Conservation (phyloP, 1,140 invertebrate species). For the Cyphomyrmex costatus region DNA sequence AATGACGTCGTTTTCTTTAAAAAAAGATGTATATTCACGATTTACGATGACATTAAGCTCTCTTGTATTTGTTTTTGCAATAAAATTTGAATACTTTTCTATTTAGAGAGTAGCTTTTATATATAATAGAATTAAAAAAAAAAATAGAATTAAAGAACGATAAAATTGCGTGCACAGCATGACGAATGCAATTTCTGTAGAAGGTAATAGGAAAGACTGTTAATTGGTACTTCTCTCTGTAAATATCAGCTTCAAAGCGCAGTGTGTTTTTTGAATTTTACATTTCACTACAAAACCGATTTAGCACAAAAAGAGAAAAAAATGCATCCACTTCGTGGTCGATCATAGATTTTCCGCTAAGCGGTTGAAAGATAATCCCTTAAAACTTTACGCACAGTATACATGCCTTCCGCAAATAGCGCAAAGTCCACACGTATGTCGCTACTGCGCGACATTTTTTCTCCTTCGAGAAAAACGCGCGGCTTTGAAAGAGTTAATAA, state of each 20-base stretch:
- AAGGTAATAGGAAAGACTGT: not conserved
- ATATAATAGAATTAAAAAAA: not conserved
- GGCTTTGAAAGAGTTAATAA: slow-evolving; percentile 57
- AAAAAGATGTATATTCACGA: not conserved
- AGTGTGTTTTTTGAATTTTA: not conserved
- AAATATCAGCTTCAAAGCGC: not conserved
- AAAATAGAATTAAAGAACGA: slow-evolving; percentile 20
- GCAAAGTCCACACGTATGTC: slow-evolving; percentile 11
- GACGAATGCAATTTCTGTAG: not conserved
- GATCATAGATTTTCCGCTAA: slow-evolving; percentile 44
- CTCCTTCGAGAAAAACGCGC: slow-evolving; percentile 38
- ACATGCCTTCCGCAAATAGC: slow-evolving; percentile 36
- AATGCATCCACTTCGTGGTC: not conserved
- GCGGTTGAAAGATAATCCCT: slow-evolving; percentile 27
- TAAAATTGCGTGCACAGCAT: not conserved
- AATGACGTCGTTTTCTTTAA: not conserved
- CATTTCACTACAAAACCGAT: slow-evolving; percentile 14
- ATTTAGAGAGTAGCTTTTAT: not conserved
- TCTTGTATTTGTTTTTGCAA: not conserved
- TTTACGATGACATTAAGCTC: not conserved
- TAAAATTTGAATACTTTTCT: not conserved
- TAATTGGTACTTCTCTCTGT: slow-evolving; percentile 25
- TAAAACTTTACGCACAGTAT: slow-evolving; percentile 34
- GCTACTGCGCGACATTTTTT: slow-evolving; percentile 25
- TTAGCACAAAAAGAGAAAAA: slow-evolving; percentile 19